These are phyloP conservation scores for Genyomyrus donnyi DNA, from an alignment of 2,113 vertebrate species.

Conservation along the genomic window DNA sequence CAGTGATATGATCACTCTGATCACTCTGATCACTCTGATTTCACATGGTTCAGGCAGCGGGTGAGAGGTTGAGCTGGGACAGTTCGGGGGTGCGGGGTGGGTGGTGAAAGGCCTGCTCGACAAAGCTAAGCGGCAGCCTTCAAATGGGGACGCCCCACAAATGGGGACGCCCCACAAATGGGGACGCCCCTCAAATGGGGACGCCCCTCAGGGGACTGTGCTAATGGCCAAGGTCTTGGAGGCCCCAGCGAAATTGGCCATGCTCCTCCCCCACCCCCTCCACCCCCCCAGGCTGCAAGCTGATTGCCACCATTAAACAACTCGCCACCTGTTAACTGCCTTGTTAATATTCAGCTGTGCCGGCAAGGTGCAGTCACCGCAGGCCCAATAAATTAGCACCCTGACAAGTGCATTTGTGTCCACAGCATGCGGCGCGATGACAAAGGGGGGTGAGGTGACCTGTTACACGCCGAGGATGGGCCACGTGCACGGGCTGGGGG, in stretches of 20 bases:
- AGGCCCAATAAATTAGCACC: conserved; percentile 76
- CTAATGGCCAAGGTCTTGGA: neutral
- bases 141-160: no score
- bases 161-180: no score
- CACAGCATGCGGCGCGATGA: conserved; percentile 54
- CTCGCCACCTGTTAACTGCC: conserved; percentile 86
- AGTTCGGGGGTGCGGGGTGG: neutral
- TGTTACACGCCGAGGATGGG: neutral
- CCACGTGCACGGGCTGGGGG: no score
- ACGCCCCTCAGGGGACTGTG: neutral
- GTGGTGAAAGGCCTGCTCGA: neutral
- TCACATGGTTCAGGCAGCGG: neutral
- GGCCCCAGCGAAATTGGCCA: neutral
- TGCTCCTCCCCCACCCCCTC: no score
- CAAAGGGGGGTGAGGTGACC: neutral
- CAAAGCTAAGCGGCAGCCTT: neutral
- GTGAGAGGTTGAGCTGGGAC: neutral
- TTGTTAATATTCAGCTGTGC: conserved; percentile 85
- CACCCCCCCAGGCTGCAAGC: conserved; percentile 75
- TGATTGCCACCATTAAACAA: conserved; percentile 87
- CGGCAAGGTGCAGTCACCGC: conserved; percentile 72
- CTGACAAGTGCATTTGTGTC: conserved; percentile 81
- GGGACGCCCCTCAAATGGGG: no score
- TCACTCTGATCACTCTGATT: neutral
- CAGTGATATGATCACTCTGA: neutral